phyloP scores from a whole-genome alignment of 1,140 invertebrate genomes.

The Cotesia chilonis region DNA sequence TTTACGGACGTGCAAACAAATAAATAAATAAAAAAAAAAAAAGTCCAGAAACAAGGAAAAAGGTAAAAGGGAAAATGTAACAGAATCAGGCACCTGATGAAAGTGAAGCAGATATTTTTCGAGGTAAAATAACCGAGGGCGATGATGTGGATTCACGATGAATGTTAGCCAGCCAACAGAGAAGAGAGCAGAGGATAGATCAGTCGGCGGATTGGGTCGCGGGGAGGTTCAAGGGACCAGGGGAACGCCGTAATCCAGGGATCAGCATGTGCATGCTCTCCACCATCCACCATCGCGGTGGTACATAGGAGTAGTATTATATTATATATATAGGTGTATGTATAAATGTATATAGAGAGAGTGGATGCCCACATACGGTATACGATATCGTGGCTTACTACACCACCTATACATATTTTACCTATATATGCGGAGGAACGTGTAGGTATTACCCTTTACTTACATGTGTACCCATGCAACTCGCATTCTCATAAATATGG shows the following conservation, averaged over 20 bases:
- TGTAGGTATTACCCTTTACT: too few species aligned
- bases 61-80: slow-evolving; percentile 1
- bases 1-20: background rate
- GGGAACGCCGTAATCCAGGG: slow-evolving; percentile 24
- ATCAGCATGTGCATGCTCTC: slow-evolving; percentile 8
- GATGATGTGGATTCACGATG: slow-evolving; percentile 30
- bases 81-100: slow-evolving; percentile 12
- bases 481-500: too few species aligned
- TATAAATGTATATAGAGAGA: too few species aligned
- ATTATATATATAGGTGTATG: too few species aligned
- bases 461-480: too few species aligned
- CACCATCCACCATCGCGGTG: slow-evolving; percentile 14
- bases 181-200: background rate
- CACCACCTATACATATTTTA: too few species aligned
- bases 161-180: slow-evolving; percentile 28
- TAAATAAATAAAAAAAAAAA: background rate
- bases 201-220: background rate
- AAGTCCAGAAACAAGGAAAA: background rate
- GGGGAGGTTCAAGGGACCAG: background rate
- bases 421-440: too few species aligned
- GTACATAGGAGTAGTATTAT: too few species aligned
- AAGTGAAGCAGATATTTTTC: slow-evolving; percentile 14
- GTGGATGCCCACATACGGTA: too few species aligned
- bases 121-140: background rate
- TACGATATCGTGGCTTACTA: too few species aligned